Conservation (phyloP, 2,888 invertebrate genomes). For the Eupeodes luniger region DNA sequence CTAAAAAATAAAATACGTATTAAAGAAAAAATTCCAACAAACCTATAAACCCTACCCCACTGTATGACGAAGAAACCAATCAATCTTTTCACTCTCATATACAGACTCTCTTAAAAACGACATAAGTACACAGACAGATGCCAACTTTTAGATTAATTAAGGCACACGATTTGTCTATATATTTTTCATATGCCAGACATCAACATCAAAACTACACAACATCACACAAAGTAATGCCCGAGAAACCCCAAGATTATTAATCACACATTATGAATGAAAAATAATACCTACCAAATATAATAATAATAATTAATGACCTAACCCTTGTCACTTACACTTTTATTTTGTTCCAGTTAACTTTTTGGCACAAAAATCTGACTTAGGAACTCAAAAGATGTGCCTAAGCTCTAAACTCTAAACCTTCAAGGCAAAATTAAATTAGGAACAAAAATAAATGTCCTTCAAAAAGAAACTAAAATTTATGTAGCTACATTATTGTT, state of each 20-base stretch:
- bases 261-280: conserved; percentile 55
- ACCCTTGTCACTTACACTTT: conserved; percentile 50
- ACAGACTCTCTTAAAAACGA: background rate
- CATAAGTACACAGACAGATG: conserved; percentile 14
- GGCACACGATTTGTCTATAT: conserved; percentile 48
- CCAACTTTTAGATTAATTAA: conserved; percentile 36
- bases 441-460: background rate
- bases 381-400: conserved; percentile 9
- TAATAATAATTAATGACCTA: conserved; percentile 50
- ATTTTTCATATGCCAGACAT: conserved; percentile 50
- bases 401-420: background rate
- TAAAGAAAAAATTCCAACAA: background rate
- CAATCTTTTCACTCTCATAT: conserved; percentile 14
- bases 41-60: background rate
- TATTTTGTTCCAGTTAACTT: conserved; percentile 46
- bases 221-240: conserved; percentile 14
- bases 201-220: conserved; percentile 38
- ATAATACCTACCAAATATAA: background rate
- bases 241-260: conserved; percentile 49
- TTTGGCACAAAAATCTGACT: conserved; percentile 32
- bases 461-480: background rate
- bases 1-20: no score
- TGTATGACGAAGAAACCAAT: background rate
- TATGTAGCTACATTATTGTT: background rate
- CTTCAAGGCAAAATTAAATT: background rate